Evolutionary conservation across 1,140 invertebrate genomes (phyloP), one percentile per base, ranked within the genome.

Genomic region (Drosophila repletoides): DNA sequence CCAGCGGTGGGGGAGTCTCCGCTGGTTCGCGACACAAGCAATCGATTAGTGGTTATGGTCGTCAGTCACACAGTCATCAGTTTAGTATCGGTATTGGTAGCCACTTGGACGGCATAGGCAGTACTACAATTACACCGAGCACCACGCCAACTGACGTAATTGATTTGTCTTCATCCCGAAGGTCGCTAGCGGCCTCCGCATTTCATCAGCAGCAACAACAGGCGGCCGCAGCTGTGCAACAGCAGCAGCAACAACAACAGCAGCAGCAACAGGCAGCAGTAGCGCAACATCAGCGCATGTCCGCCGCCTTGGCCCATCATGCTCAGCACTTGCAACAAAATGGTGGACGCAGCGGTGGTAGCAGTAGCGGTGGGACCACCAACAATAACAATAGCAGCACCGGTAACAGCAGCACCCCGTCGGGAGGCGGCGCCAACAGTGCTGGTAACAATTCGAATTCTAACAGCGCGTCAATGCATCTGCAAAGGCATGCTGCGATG

Each of bases 91-190:
- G 45, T 22, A 49, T 51, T n/a, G 55, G 43, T 26, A 51, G 70
- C 46, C 67, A 74, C 24, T 55, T 72, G 73, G 71, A 24, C 22
- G 46, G 67, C 55, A 66, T 61, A 68, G 49, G 33, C 52, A 70
- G 46, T 49, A 67, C 59, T 29, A 75, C 70, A 55, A 73, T 61
- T 17, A 73, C 67, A 40, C 55, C 70, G 45, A 74, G 76, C 43
- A 67, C 53, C 46, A 71, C 81, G 45, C 76, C 89, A 53, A 88
- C 89, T 88, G 89, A 90, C 58, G 89, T 90, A 73, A 90, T 90
- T 59, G 89, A 90, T 90, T 88, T 90, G 63, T 90, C 89, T 86
- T 89, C 89, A 73, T 81, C 87, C 52, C 88, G 88, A 90, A 90
- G 89, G 89, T 89, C 89, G 26, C 29, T 92, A 17, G 81, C 80